phyloP scores from a whole-genome alignment of 35 echinoderm and acorn worm species.

The Nesometra sesokonis region DNA sequence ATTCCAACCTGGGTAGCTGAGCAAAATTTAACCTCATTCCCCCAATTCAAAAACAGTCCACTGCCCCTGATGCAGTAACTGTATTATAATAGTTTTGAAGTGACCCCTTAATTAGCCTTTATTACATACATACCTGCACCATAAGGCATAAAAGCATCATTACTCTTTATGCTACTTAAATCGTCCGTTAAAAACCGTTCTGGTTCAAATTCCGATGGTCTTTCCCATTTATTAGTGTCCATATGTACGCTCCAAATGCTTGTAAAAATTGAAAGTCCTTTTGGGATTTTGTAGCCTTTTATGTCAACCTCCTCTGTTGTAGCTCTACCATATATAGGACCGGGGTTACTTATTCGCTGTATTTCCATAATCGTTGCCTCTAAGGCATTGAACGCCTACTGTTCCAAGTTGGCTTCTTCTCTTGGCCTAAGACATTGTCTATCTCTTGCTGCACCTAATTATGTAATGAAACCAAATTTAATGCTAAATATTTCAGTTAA shows the following conservation, averaged over 20 bases:
- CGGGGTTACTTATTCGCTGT: slow-evolving; percentile 10
- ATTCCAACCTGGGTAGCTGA: no score
- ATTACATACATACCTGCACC: neutral
- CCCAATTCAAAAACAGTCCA: no score
- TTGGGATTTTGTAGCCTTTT: slow-evolving; percentile 23
- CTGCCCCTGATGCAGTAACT: no score
- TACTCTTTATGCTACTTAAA: neutral
- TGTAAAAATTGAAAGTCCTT: slow-evolving; percentile 6
- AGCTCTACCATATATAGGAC: neutral
- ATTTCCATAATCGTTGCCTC: slow-evolving; percentile 52
- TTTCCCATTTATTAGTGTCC: slow-evolving; percentile 23
- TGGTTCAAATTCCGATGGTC: slow-evolving; percentile 44
- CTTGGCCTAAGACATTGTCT: slow-evolving; percentile 15
- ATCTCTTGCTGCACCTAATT: slow-evolving; percentile 39
- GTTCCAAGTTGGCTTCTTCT: neutral
- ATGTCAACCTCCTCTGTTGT: slow-evolving; percentile 8
- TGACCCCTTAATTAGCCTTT: no score
- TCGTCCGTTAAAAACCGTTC: slow-evolving; percentile 38
- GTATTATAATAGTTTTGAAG: no score
- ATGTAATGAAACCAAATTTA: neutral
- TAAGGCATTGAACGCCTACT: slow-evolving; percentile 28
- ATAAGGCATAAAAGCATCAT: neutral
- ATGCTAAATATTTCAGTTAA: no score
- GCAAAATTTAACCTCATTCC: no score
- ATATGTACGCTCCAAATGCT: slow-evolving; percentile 23